phyloP scores from a whole-genome alignment of 92 coral and sea anemone species.

The Parazoanthus atlanticus region DNA sequence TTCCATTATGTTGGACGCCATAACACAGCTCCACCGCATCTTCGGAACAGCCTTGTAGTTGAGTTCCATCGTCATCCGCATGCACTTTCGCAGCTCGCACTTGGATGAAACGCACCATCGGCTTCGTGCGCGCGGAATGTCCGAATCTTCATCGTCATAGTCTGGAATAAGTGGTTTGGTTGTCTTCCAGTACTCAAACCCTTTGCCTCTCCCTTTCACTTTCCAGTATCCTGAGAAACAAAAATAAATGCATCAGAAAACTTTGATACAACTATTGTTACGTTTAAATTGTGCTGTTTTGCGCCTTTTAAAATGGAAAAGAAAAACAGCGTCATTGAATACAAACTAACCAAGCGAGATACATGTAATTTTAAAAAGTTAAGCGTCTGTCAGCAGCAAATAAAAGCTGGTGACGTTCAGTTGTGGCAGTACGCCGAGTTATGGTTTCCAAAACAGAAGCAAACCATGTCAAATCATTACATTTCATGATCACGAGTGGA shows the following conservation, averaged over 20 bases:
- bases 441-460: too few species aligned
- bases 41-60: slow-evolving; percentile 52
- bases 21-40: slow-evolving; percentile 56
- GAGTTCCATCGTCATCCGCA: slow-evolving; percentile 59
- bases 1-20: slow-evolving; percentile 22
- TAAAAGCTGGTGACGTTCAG: too few species aligned
- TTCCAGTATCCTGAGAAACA: background rate
- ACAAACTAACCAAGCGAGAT: too few species aligned
- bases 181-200: background rate
- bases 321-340: too few species aligned
- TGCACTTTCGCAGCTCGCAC: slow-evolving; percentile 64
- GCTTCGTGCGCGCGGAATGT: slow-evolving; percentile 16
- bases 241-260: background rate
- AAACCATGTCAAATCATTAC: too few species aligned
- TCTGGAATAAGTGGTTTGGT: background rate
- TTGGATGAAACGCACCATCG: slow-evolving; percentile 56
- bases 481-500: too few species aligned
- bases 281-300: background rate
- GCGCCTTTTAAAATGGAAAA: too few species aligned
- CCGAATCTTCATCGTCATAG: background rate
- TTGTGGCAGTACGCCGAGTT: too few species aligned
- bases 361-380: too few species aligned
- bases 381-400: too few species aligned
- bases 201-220: background rate
- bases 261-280: too few species aligned